These are phyloP conservation scores for Serilophus lunatus DNA, from an alignment of 2,113 vertebrate genomes.

Conservation along the genomic window DNA sequence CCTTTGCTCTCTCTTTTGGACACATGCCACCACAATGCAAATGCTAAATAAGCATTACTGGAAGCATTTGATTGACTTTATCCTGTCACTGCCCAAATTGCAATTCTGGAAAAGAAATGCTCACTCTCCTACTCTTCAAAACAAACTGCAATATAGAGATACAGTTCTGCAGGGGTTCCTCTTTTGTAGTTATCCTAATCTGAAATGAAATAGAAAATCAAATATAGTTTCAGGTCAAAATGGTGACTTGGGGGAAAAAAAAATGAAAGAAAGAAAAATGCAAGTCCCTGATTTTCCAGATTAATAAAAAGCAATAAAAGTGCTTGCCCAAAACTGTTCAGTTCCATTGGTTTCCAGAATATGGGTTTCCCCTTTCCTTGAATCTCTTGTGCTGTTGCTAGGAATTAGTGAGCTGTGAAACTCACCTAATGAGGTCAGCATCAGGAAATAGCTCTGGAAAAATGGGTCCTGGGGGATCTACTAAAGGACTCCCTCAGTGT, in stretches of 20 bases:
- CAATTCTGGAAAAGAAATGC: background rate
- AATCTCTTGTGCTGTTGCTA: conserved; percentile 36
- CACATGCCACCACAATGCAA: background rate
- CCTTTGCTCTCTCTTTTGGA: conserved; percentile 12
- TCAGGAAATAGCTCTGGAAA: conserved; percentile 59
- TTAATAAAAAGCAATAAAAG: conserved; percentile 44
- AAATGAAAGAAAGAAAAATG: background rate
- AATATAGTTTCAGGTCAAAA: background rate
- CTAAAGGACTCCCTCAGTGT: conserved; percentile 42
- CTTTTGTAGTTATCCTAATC: background rate
- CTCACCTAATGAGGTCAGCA: conserved; percentile 65
- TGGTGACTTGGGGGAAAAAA: background rate
- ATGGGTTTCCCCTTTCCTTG: conserved; percentile 18
- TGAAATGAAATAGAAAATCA: background rate
- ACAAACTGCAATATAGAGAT: background rate
- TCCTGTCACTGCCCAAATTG: background rate
- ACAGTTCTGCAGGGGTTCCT: background rate
- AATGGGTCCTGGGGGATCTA: conserved; percentile 20
- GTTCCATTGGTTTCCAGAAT: conserved; percentile 37
- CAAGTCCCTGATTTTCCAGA: conserved; percentile 14
- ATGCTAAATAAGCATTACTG: background rate
- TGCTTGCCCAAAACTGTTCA: conserved; percentile 31
- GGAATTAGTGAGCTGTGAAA: conserved; percentile 68
- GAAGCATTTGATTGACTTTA: background rate
- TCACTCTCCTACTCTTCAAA: background rate